A percentile compares a stretch with the other conserved stretches of the same genome.
These are phyloP conservation scores for Corythornis cristatus DNA, from an alignment of 2,113 vertebrate species.

Conservation along the genomic window DNA sequence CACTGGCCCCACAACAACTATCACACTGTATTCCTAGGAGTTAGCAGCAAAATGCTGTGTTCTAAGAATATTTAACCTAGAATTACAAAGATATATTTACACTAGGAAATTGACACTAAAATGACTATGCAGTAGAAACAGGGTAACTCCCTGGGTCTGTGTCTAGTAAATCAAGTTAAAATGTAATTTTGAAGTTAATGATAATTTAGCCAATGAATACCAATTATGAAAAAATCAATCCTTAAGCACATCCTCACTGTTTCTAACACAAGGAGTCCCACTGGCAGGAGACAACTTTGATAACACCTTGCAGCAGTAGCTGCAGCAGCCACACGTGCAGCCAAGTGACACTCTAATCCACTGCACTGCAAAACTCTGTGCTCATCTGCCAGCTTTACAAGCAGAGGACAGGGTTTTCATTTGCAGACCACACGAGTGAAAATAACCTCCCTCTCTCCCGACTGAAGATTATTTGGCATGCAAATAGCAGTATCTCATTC, in stretches of 20 bases:
- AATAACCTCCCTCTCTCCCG: not conserved
- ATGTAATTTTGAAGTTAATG: not conserved
- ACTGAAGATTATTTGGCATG: slow-evolving; percentile 41
- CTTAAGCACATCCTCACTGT: not conserved
- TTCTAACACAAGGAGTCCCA: not conserved
- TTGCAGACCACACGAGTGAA: not conserved
- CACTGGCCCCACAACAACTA: not conserved
- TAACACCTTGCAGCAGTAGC: not conserved
- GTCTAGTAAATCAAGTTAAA: not conserved
- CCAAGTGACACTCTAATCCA: not conserved
- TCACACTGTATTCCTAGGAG: not conserved
- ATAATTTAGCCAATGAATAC: not conserved
- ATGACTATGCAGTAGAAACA: not conserved
- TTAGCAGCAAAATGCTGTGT: not conserved
- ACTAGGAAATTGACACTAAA: not conserved
- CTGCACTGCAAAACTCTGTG: not conserved
- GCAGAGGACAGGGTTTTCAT: slow-evolving; percentile 21
- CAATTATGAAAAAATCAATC: not conserved
- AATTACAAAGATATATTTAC: not conserved
- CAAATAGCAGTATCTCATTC: slow-evolving; percentile 40
- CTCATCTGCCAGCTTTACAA: slow-evolving; percentile 13
- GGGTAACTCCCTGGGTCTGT: not conserved
- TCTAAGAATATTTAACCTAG: not conserved
- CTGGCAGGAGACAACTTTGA: not conserved
- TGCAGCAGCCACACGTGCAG: not conserved